Conservation (phyloP, 2,113 vertebrate genomes). For the Rana temporaria region DNA sequence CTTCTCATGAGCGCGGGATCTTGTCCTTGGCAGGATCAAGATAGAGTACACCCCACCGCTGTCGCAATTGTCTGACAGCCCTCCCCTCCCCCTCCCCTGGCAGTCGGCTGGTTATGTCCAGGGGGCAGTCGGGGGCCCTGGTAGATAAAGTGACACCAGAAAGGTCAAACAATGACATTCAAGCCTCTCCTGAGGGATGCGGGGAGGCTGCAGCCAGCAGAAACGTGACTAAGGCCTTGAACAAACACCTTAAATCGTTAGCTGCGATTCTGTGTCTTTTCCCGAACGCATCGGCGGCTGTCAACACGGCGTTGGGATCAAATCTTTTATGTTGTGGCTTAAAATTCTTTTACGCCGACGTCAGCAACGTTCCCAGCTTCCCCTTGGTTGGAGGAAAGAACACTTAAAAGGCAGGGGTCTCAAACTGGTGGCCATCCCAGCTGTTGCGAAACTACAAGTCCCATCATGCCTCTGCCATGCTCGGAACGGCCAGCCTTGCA, state of each 20-base stretch:
- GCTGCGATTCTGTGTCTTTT: neutral
- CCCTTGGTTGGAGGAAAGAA: too few species aligned
- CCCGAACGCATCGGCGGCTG: neutral
- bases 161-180: constrained; percentile 50
- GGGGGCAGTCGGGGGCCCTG: neutral
- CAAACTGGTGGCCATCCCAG: too few species aligned
- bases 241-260: constrained; percentile 37
- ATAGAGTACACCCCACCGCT: constrained; percentile 1
- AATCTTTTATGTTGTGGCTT: neutral
- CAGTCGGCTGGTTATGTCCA: neutral
- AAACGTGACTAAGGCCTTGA: neutral
- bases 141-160: constrained; percentile 25
- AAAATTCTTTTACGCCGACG: neutral
- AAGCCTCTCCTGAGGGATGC: neutral
- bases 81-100: neutral
- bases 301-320: neutral
- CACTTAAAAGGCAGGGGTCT: too few species aligned
- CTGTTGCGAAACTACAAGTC: too few species aligned
- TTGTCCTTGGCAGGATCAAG: neutral
- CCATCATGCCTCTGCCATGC: too few species aligned
- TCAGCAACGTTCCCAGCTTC: too few species aligned
- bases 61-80: neutral
- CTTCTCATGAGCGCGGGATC: too few species aligned
- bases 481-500: too few species aligned
- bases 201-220: neutral